A percentile compares a stretch with the other conserved stretches of the same genome.
Conservation (phyloP, 1,140 invertebrate species). For the Tetragnatha versicolor region DNA sequence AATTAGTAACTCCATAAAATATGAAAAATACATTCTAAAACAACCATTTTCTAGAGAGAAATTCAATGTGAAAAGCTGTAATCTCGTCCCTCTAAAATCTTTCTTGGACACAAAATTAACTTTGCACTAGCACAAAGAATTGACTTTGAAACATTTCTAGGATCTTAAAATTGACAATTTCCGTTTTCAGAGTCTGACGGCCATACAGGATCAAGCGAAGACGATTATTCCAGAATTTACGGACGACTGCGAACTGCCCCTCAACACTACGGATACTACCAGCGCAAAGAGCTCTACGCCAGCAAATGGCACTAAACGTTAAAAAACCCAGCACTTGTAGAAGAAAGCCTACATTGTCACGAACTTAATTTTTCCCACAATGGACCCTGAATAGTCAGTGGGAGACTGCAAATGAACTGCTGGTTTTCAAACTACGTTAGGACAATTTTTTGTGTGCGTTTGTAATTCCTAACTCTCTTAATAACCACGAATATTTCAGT, state of each 20-base stretch:
- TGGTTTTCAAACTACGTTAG: neutral
- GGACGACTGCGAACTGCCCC: conserved; percentile 43
- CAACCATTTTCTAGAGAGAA: too few relatives aligned
- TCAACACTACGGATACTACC: conserved; percentile 41
- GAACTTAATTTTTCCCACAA: neutral
- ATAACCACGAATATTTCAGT: neutral
- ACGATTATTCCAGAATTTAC: conserved; percentile 56
- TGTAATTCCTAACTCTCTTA: neutral
- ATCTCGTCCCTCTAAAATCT: too few relatives aligned
- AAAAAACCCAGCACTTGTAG: neutral
- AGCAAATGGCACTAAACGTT: conserved; percentile 41
- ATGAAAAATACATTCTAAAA: too few relatives aligned
- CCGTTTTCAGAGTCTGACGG: conserved; percentile 38
- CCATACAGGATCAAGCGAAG: conserved; percentile 51
- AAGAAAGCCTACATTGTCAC: too few relatives aligned
- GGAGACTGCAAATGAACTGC: neutral
- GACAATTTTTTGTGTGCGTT: neutral
- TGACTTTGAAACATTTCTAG: too few relatives aligned
- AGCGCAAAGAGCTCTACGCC: conserved; percentile 44
- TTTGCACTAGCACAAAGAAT: too few relatives aligned
- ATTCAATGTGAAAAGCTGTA: too few relatives aligned
- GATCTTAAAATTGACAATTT: too few relatives aligned
- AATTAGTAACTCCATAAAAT: too few relatives aligned
- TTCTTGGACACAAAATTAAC: too few relatives aligned
- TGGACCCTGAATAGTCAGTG: neutral